Evolutionary conservation across 2,797 vertebrate species (phyloP), one percentile per base, ranked within the genome.

Genomic region (Okamejei kenojei): DNA sequence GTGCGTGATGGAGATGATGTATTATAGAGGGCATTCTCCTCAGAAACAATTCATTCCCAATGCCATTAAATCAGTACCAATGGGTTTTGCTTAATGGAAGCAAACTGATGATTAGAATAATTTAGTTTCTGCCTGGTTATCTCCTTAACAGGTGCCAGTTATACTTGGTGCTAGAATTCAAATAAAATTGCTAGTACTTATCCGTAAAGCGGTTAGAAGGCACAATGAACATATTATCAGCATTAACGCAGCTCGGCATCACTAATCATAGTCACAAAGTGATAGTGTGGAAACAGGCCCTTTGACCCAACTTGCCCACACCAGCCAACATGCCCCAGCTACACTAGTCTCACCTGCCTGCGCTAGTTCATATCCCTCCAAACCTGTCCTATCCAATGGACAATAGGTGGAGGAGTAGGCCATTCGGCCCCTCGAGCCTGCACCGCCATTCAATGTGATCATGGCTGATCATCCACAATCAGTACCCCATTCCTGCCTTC

Each of bases 181-280:
- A 91, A 91, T 91, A 74, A 91, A 91, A 91, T 73, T 45, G 23
- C 68, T 54, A 73, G 90, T 74, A 73, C 90, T 91, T 91, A 68
- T 91, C 65, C 65, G 74, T 65, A 21, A 71, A 74, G 68, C 71
- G 32, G 74, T 91, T 74, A 91, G 74, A 91, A 45, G 29, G 35
- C 32, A 91, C 54, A 71, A 91, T 91, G 73, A 74, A 71, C 65
- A 74, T 91, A 91, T 71, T 73, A 73, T 91, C 90, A 74, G 68
- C 35, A 91, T 71, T 29, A 91, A 26, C 74, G 11, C 68, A 73
- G 68, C 74, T 91, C 9, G 45, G 90, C 35, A 7, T 45, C 65
- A 91, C 68, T 74, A 74, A 45, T 45, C 3, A 45, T 45, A 45
- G 45, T 45, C 45, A 45, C 45, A 45, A 2, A 45, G 45, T 45